Conservation (phyloP, 2,888 invertebrate genomes). For the Bombylius discolor region DNA sequence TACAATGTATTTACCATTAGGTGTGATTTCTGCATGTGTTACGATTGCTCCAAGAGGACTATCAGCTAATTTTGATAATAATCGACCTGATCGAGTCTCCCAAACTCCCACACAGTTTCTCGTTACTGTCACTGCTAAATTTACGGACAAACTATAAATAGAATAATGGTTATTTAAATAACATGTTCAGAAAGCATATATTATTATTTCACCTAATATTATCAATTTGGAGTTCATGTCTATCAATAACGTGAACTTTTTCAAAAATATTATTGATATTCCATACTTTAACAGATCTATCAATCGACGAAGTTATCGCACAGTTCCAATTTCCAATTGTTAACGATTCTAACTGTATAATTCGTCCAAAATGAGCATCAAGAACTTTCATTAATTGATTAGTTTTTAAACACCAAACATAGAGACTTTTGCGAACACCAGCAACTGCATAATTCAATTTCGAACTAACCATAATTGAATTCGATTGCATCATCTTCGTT, state of each 20-base stretch:
- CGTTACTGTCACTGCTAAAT: constrained; percentile 83
- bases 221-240: constrained; percentile 91
- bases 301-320: constrained; percentile 93
- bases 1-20: constrained; percentile 68
- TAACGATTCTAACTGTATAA: constrained; percentile 79
- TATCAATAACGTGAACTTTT: constrained; percentile 88
- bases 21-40: constrained; percentile 80
- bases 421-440: constrained; percentile 87
- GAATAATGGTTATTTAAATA: neutral
- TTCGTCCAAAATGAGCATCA: constrained; percentile 94
- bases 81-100: constrained; percentile 73
- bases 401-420: constrained; percentile 81
- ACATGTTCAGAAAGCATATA: neutral
- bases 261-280: constrained; percentile 98
- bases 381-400: constrained; percentile 76
- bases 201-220: constrained; percentile 53
- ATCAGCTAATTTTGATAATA: constrained; percentile 78
- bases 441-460: constrained; percentile 86
- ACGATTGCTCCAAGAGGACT: constrained; percentile 89
- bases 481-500: constrained; percentile 78
- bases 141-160: constrained; percentile 53
- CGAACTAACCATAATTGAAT: constrained; percentile 84
- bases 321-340: constrained; percentile 85
- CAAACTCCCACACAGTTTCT: constrained; percentile 91
- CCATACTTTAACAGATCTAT: constrained; percentile 97